Base-by-base conservation (phyloP, 1,140 invertebrate species). In the Helicoverpa zea region DNA sequence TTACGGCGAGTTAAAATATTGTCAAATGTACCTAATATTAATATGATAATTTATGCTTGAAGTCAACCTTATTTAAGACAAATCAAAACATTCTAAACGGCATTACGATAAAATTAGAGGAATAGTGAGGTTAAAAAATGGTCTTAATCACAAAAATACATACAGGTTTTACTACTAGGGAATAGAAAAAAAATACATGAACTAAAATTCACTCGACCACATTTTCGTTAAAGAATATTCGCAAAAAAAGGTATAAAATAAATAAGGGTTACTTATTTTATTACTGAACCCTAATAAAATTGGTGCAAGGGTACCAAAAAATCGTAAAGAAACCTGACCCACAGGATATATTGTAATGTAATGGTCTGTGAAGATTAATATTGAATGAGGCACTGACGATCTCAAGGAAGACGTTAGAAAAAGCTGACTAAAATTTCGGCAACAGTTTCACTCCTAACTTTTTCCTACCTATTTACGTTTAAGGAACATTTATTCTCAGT, bases 261-360 rank as follows among this genome's bases (percentile, higher is more conserved):
- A 14, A 16, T 16, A 47, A n/a, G 4, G 30, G 63, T 47, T 58
- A 58, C 56, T 66, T 47, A 35, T 66, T 47, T 47, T 66, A 66
- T 66, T 66, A 47, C 63, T 3, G 63, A 11, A 66, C 63, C 63
- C 63, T 66, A 47, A 66, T 66, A 66, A 66, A 66, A 66, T 10
- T 9, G 63, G n/a, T 47, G n/a, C 16, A 47, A 14, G 63, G 63
- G 7, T 47, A 10, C 16, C 18, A 14, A 35, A n/a, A 16, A 66
- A 66, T 66, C 63, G 63, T 66, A 66, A 66, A 66, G 63, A 47
- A 66, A 66, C n/a, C 14, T 47, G 43, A 58, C 56, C 35, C 35
- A 59, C 9, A 12, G 5, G 54, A 58, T 18, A 16, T 16, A 58
- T 18, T 66, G 63, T n/a, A n/a, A 47, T 16, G n/a, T 16, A 47